Evolutionary conservation across 2,113 vertebrate species (phyloP).

Genomic region (Zosterops hypoxanthus): DNA sequence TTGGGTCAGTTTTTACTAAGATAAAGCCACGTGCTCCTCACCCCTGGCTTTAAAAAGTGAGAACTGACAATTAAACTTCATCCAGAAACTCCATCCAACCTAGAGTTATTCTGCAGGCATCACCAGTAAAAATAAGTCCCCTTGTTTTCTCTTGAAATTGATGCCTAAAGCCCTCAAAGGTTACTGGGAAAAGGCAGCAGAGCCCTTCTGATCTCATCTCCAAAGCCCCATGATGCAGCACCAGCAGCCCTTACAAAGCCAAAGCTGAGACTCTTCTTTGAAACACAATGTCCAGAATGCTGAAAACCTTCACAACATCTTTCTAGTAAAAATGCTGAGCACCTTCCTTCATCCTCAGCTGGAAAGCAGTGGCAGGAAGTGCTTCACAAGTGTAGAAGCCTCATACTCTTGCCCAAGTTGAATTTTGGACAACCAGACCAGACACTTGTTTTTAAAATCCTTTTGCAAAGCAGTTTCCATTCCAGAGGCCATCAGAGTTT

Average conservation of each 20-base stretch:
- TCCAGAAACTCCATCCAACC: not conserved
- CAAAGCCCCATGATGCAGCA: not conserved
- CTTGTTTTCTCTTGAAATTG: not conserved
- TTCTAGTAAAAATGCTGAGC: not conserved
- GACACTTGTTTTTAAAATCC: not conserved
- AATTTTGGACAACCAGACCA: not conserved
- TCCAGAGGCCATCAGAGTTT: not conserved
- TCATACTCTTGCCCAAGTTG: not conserved
- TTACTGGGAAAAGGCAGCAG: not conserved
- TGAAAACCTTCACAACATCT: not conserved
- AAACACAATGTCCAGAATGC: not conserved
- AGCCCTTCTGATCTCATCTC: not conserved
- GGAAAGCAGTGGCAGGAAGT: not conserved
- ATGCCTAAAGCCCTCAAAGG: not conserved
- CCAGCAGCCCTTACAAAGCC: not conserved
- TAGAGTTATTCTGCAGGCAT: not conserved
- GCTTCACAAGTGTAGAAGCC: accelerated
- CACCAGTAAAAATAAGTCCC: not conserved
- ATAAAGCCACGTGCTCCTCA: not conserved
- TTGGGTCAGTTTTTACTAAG: not conserved
- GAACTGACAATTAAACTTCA: not conserved
- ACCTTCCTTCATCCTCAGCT: not conserved
- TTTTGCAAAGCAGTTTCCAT: not conserved
- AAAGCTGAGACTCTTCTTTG: not conserved
- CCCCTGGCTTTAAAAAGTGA: not conserved